Base-by-base conservation (phyloP, 2,113 vertebrate genomes). In the Callospermophilus lateralis region DNA sequence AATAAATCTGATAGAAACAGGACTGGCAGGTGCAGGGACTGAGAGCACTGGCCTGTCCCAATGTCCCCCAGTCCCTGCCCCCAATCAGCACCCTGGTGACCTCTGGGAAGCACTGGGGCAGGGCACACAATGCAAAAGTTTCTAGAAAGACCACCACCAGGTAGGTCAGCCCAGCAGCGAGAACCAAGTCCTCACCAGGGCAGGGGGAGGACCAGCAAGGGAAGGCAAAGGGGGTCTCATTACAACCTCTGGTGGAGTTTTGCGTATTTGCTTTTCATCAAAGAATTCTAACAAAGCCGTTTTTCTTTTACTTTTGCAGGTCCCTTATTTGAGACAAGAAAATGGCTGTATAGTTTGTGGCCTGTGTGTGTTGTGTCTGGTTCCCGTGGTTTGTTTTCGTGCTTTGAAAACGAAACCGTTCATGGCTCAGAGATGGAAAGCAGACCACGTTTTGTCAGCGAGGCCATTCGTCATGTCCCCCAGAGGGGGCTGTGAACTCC, bases 361-460 rank as follows among this genome's bases (percentile, higher is more conserved):
- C 96, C 94, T 73, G 84, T 0, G 39, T 84, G 92, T 96, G 96
- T 97, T 97, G 95, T 96, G 97, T 97, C 98, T 98, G 96, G 93
- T 98, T 96, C 95, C 92, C 79, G 95, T 94, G 96, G 97, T 98
- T 97, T 97, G 97, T 97, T 97, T 97, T 98, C 92, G 74, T 95
- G 97, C 98, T 97, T 98, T 98, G 97, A 98, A 98, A 98, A 97
- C 17, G 96, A 98, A 98, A 96, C 97, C 37, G 78, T 96, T 97
- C 96, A 58, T 53, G 73, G 97, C 96, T 96, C 92, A 28, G 63
- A 97, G 98, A 98, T 95, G 96, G 97, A 97, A 98, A 98, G 96
- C 98, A 98, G 98, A 97, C 95, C 97, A 91, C 42, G 78, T 90
- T 97, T 97, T 97, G 97, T 98, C 98, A 98, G 96, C 72, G n/a